Evolutionary conservation across 2,113 vertebrate species (phyloP).

Genomic region (Chelonoidis abingdonii): DNA sequence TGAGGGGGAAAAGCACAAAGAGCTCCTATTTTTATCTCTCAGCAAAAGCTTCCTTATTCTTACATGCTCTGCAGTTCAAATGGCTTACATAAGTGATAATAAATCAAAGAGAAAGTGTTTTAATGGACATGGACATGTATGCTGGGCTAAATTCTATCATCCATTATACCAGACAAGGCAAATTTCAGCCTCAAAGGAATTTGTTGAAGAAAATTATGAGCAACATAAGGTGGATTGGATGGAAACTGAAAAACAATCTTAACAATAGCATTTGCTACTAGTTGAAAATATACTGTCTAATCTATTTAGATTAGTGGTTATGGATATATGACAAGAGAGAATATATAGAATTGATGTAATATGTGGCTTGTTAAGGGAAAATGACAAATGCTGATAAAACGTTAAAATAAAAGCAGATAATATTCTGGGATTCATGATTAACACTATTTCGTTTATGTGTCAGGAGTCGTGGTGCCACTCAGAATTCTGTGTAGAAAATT

Average conservation of each 20-base stretch:
- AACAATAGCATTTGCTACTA: background rate
- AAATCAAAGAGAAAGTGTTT: background rate
- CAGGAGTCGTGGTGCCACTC: background rate
- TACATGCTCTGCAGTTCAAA: background rate
- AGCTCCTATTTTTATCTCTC: background rate
- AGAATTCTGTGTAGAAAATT: background rate
- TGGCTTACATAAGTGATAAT: background rate
- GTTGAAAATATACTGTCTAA: background rate
- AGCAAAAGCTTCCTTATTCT: background rate
- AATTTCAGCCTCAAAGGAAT: background rate
- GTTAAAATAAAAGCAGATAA: background rate
- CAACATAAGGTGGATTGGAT: background rate
- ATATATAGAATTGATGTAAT: background rate
- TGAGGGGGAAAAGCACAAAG: background rate
- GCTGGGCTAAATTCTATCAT: background rate
- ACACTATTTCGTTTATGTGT: conserved; percentile 11
- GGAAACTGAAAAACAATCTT: background rate
- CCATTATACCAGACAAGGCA: background rate
- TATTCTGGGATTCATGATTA: conserved; percentile 15
- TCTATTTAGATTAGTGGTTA: background rate
- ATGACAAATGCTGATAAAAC: background rate
- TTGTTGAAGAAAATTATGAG: background rate
- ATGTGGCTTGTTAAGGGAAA: background rate
- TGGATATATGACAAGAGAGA: background rate
- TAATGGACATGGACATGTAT: background rate